Evolutionary conservation across 2,888 invertebrate species (phyloP), one percentile per base, ranked within the genome.

Genomic region (Apeira syringaria): DNA sequence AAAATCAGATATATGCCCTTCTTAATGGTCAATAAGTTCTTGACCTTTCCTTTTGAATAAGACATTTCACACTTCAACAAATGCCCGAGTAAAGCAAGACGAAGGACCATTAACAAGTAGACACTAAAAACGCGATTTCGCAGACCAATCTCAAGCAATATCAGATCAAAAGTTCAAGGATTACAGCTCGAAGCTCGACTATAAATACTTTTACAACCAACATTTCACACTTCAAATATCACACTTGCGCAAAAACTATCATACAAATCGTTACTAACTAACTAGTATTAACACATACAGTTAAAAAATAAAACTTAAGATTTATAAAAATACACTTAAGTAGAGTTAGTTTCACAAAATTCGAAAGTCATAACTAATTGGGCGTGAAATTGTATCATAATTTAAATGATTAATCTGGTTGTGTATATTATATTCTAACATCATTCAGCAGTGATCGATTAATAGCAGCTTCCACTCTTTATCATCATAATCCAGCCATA

Each of bases 121-220:
- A 1, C 7, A 7, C 5, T 7, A 7, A 17, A 7, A 20, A 20
- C 7, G 20, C 20, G 20, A 9, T 30, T 17, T 17, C 30, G 10
- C 30, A 18, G 17, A 9, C 17, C 24, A 9, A 8, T 8, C 24
- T 30, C 17, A 17, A 9, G 8, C 9, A 4, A 17, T 17, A 17
- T 7, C 15, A 26, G 9, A 30, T 6, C 11, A 18, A 37, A 31
- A 37, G 26, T 43, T 37, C 37, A 33, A 37, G 32, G 42, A 30
- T 25, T 37, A 32, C 8, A 5, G 13, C 4, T n/a, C 17, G 5
- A 26, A 26, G 9, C 30, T 35, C 26, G 20, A 1, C 18, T 20
- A n/a, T n/a, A n/a, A n/a, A n/a, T n/a, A 11, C 24, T 8, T 25
- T 43, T 43, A 7, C 37, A 28, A 32, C 27, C 17, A n/a, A 12